Evolutionary conservation across 92 coral and sea anemone genomes (phyloP).

Genomic region (Anthopleura xanthogrammica): DNA sequence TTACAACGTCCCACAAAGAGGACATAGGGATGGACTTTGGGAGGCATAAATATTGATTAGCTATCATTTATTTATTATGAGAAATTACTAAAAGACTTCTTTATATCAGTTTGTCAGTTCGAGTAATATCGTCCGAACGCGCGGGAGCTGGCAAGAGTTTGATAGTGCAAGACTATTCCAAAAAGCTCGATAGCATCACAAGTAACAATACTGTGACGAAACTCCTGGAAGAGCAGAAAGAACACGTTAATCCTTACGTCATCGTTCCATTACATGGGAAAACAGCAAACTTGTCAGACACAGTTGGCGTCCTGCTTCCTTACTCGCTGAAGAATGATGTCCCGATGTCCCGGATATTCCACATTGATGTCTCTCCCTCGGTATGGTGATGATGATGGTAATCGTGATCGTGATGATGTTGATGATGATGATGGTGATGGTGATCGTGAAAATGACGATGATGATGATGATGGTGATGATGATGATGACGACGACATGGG

Average conservation of each 20-base stretch:
- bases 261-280: constrained; percentile 81
- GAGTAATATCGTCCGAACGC: constrained; percentile 67
- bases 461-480: too few species aligned
- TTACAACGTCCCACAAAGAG: too few species aligned
- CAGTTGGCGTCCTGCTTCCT: constrained; percentile 60
- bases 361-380: constrained; percentile 84
- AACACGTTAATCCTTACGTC: constrained; percentile 51
- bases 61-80: too few species aligned
- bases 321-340: constrained; percentile 64
- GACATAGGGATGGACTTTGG: too few species aligned
- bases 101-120: constrained; percentile 65
- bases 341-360: constrained; percentile 88
- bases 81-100: not conserved
- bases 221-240: constrained; percentile 37
- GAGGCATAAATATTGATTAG: too few species aligned
- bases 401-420: too few species aligned
- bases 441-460: too few species aligned
- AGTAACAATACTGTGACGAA: constrained; percentile 56
- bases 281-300: constrained; percentile 49
- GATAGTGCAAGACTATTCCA: constrained; percentile 56
- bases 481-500: too few species aligned
- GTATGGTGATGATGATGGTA: constrained; percentile 37
- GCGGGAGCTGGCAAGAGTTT: constrained; percentile 88
- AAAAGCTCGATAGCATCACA: constrained; percentile 42
- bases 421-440: too few species aligned